These are phyloP conservation scores for Lycocorax pyrrhopterus DNA, from an alignment of 2,113 vertebrate genomes.

Conservation along the genomic window DNA sequence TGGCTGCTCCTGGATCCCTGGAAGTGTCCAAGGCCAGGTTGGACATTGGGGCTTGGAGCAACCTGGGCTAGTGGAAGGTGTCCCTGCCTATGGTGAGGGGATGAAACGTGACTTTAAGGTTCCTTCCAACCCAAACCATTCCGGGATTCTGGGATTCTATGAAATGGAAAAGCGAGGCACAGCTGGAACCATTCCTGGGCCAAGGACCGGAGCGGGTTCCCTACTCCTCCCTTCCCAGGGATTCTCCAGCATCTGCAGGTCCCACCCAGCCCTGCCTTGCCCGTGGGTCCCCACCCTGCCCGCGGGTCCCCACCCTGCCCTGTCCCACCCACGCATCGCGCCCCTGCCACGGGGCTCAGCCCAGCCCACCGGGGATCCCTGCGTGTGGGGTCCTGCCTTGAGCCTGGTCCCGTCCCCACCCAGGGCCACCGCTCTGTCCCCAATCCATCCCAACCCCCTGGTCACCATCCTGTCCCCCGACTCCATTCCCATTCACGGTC, in stretches of 20 bases:
- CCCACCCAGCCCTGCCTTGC: not conserved
- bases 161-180: not conserved
- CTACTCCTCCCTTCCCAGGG: not conserved
- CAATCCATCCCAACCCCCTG: accelerated
- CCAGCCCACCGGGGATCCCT: not conserved
- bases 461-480: not conserved
- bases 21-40: too few species aligned
- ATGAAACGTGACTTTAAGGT: too few species aligned
- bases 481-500: not conserved
- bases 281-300: not conserved
- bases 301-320: not conserved
- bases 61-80: too few species aligned
- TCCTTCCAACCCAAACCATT: not conserved
- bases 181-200: not conserved
- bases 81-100: too few species aligned
- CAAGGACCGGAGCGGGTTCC: not conserved
- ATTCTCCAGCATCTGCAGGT: not conserved
- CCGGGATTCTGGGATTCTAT: not conserved
- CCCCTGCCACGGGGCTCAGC: not conserved
- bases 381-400: not conserved
- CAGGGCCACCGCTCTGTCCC: not conserved
- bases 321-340: not conserved
- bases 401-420: not conserved
- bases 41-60: too few species aligned
- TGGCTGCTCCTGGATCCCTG: too few species aligned